Evolutionary conservation across 2,797 vertebrate genomes (phyloP), one percentile per base, ranked within the genome.

Genomic region (Galaxias olidus): DNA sequence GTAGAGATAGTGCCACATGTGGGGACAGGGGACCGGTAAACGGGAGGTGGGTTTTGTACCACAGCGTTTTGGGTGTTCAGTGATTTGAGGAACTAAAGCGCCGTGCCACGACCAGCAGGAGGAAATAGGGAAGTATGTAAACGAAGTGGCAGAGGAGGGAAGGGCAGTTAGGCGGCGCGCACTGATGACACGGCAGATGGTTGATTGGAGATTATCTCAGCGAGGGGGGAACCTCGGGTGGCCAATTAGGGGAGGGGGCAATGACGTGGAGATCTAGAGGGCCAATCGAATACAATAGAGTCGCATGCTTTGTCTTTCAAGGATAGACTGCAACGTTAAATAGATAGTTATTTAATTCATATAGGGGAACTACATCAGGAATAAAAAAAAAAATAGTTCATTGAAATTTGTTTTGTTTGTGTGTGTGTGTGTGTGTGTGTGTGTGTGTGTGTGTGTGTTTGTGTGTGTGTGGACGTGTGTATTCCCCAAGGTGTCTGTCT

Each of bases 141-240:
- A 30, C n/a, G 8, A 42, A 10, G 17, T 61, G 41, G 66, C 49
- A 68, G 65, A 13, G 10, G 66, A 73, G 76, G 67, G 71, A 73
- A 73, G 68, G 74, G 63, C 59, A 68, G 75, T 6, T 30, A 1
- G 17, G 45, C 2, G 78, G 78, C 66, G 9, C 68, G n/a, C 68
- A 15, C 68, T 70, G 76, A 84, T 81, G 81, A 81, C 80, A 74
- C 9, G 62, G 82, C 84, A 89, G 86, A 89, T 89, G 87, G 85
- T 20, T 87, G 82, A 88, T 83, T 83, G 77, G 85, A 87, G 86
- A 88, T 86, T 79, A 86, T 75, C 85, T 47, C 84, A 41, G 49
- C 82, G 52, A 83, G 84, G 76, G 72, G 74, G 75, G 76, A 76
- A 77, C 73, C 6, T 30, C 3, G 54, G 79, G 84, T 73, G 78